These are phyloP conservation scores for Fragum whitleyi DNA, from an alignment of 2,888 invertebrate species.

Conservation along the genomic window DNA sequence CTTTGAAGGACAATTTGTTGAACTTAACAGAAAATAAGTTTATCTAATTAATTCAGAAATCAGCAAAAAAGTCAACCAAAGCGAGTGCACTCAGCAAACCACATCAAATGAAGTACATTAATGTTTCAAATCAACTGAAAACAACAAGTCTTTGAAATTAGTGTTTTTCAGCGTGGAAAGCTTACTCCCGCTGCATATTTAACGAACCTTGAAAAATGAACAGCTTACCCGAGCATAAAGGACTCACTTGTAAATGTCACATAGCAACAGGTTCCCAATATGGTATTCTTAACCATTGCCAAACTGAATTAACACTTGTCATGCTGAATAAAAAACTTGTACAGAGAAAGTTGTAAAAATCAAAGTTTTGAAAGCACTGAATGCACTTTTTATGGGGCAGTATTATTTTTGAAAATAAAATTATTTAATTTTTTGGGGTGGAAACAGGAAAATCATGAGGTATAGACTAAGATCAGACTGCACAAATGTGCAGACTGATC, in stretches of 20 bases:
- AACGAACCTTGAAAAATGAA: conserved; percentile 9
- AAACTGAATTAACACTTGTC: neutral
- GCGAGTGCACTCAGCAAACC: neutral
- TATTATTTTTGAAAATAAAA: no score
- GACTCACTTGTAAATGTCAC: neutral
- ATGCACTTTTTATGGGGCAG: no score
- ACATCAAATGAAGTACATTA: conserved; percentile 21
- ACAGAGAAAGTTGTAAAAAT: no score
- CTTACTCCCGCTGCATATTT: conserved; percentile 25
- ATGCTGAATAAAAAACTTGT: neutral
- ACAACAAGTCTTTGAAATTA: conserved; percentile 15
- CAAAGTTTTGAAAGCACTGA: no score
- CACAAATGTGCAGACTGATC: no score
- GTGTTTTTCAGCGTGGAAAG: neutral
- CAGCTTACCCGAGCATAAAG: neutral
- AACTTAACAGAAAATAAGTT: no score
- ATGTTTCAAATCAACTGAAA: conserved; percentile 7
- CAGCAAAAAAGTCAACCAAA: neutral
- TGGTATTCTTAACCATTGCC: neutral
- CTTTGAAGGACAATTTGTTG: no score
- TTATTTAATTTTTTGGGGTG: no score
- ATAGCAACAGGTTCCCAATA: conserved; percentile 1
- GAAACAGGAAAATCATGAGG: no score
- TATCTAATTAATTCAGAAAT: neutral
- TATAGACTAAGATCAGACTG: no score